phyloP scores from a whole-genome alignment of 2,888 invertebrate species.

The Diaprepes abbreviatus region DNA sequence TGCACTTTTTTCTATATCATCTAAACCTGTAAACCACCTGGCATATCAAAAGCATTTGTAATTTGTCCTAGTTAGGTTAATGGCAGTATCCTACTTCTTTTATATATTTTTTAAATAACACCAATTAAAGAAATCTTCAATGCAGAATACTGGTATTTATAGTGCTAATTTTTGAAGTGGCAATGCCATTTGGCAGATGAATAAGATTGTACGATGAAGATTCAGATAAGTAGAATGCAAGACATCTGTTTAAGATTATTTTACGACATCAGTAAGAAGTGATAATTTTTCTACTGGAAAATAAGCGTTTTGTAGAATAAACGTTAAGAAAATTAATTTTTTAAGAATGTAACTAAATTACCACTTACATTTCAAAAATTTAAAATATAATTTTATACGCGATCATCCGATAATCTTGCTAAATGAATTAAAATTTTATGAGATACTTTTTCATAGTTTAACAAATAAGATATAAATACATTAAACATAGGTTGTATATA shows the following conservation, averaged over 20 bases:
- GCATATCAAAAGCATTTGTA: neutral
- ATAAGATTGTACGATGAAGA: neutral
- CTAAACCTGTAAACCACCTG: constrained; percentile 11
- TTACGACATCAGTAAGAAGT: neutral
- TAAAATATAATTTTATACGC: no score
- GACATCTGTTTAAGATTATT: neutral
- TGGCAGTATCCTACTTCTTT: constrained; percentile 5
- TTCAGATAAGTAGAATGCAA: neutral
- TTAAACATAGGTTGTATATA: no score
- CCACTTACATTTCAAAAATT: no score
- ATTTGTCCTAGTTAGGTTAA: constrained; percentile 1
- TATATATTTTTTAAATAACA: neutral
- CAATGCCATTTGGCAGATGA: constrained; percentile 5
- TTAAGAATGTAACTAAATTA: no score
- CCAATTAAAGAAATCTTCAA: constrained; percentile 4
- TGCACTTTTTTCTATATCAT: neutral
- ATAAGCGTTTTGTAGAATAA: no score
- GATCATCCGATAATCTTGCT: no score
- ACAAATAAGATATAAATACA: no score
- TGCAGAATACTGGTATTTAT: neutral
- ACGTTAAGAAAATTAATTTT: no score
- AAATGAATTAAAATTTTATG: no score
- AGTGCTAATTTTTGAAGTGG: neutral
- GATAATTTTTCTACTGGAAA: neutral
- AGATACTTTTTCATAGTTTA: no score